Conservation (phyloP, 2,888 invertebrate species). For the Campaea margaritaria region DNA sequence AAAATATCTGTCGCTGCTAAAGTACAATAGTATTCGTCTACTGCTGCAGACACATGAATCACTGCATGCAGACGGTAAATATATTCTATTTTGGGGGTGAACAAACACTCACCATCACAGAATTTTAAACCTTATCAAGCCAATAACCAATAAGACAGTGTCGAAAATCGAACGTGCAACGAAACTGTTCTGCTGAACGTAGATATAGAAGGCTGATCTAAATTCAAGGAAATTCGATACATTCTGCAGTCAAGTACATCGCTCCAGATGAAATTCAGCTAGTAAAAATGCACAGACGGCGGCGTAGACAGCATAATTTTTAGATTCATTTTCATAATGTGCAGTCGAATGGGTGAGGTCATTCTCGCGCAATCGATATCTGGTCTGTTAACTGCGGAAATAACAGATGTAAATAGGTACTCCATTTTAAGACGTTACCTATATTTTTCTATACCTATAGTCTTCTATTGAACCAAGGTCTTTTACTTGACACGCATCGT, state of each 20-base stretch:
- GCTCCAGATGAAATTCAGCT: slow-evolving; percentile 74
- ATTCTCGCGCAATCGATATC: slow-evolving; percentile 49
- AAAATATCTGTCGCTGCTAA: slow-evolving; percentile 57
- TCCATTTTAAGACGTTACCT: slow-evolving; percentile 5
- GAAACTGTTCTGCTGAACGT: slow-evolving; percentile 56
- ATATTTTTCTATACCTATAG: neutral
- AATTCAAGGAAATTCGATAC: slow-evolving; percentile 83
- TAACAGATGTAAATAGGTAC: neutral
- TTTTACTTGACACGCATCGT: neutral
- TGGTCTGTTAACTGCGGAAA: slow-evolving; percentile 1
- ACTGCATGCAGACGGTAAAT: slow-evolving; percentile 72
- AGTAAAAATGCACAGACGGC: slow-evolving; percentile 80
- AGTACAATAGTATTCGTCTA: slow-evolving; percentile 78
- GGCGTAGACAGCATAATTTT: slow-evolving; percentile 77
- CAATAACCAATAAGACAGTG: slow-evolving; percentile 12
- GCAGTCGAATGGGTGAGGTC: slow-evolving; percentile 78
- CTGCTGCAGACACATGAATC: slow-evolving; percentile 81
- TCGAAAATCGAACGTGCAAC: slow-evolving; percentile 51
- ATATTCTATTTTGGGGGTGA: slow-evolving; percentile 71
- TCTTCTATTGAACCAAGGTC: neutral
- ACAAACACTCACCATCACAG: slow-evolving; percentile 50
- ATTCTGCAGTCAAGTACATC: slow-evolving; percentile 82
- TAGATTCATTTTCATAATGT: slow-evolving; percentile 83
- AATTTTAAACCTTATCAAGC: slow-evolving; percentile 48
- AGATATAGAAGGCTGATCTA: slow-evolving; percentile 73